Base-by-base conservation (phyloP, 1,140 invertebrate species). In the Brachionus koreanus region DNA sequence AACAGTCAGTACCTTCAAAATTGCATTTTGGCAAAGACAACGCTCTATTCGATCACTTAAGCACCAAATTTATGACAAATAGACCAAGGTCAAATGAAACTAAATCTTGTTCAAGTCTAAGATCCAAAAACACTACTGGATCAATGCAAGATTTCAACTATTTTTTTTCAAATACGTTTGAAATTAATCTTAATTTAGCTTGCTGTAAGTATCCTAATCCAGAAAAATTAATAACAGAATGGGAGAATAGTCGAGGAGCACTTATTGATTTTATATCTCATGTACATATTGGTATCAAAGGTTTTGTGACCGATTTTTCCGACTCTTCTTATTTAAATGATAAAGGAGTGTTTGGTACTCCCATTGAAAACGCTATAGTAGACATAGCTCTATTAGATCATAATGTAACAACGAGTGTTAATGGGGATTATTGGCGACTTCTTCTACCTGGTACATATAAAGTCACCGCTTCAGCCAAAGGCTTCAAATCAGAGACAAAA, bases 61-160 rank as follows among this genome's bases (percentile, higher is more conserved):
- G 23, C 37, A 57, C 12, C 4, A 43, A 23, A 43, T 81, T 35
- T 63, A 29, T 49, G 25, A 29, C 57, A 13, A 39, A 33, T 4
- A 10, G 35, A 39, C 65, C 65, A 0, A 69, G 5, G 9, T 19
- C 33, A 5, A 69, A 69, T n/a, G 65, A 69, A 16, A 69, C 37
- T 16, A 42, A 42, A 39, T 69, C 65, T 16, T 69, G 65, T 23
- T 69, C 65, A 39, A n/a, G 16, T 19, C 6, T 69, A 7, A 39
- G 13, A 69, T 9, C 5, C 16, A 69, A 69, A 13, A n/a, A 39
- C 3, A 69, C 65, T 3, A 25, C 7, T 67, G 87, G 88, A 77
- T 95, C 95, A 52, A 98, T 99, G 96, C 96, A 98, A 90, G 97
- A 99, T 87, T 99, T 94, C 89, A 98, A 98, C 88, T 99, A 99